phyloP scores from a whole-genome alignment of 1,140 invertebrate species.

The Meloidogyne chitwoodi region DNA sequence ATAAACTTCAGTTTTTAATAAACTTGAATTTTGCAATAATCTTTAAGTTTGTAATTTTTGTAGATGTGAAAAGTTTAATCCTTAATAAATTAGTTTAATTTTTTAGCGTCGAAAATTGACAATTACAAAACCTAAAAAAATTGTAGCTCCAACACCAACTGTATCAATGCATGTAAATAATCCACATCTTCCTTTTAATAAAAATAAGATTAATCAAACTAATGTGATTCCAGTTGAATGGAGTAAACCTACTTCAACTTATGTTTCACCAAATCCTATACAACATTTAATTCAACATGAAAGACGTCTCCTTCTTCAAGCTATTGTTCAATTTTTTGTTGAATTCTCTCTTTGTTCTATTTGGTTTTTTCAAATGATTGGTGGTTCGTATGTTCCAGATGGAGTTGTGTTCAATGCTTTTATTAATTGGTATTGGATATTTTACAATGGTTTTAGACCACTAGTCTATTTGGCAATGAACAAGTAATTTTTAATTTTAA shows the following conservation, averaged over 20 bases:
- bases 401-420: neutral
- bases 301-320: neutral
- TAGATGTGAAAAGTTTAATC: no score
- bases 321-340: neutral
- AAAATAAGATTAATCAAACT: neutral
- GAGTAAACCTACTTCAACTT: neutral
- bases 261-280: neutral
- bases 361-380: slow-evolving; percentile 14
- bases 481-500: neutral
- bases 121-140: neutral
- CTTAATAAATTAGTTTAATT: no score
- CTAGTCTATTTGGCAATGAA: slow-evolving; percentile 2
- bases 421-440: slow-evolving; percentile 10
- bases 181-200: neutral
- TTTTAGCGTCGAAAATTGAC: neutral
- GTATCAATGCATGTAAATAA: neutral
- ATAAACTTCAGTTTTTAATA: no score
- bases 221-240: neutral
- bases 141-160: neutral
- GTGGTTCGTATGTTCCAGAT: neutral
- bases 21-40: no score
- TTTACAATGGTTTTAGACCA: neutral
- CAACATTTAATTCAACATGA: slow-evolving; percentile 9
- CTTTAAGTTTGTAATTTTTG: no score
- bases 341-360: neutral